Conservation (phyloP, 1,140 invertebrate species). For the Procambarus clarkii region DNA sequence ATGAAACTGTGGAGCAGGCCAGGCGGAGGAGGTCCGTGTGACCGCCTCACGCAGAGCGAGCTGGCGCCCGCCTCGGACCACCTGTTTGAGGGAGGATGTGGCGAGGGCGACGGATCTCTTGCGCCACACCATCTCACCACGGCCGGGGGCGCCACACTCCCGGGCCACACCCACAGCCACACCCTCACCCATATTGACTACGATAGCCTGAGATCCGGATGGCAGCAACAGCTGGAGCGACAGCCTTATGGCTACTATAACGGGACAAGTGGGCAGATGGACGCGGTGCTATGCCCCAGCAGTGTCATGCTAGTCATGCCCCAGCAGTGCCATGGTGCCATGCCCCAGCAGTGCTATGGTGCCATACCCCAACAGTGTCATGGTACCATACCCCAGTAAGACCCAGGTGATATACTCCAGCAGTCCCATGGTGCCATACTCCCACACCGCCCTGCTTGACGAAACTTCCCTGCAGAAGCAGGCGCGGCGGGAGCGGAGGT, state of each 20-base stretch:
- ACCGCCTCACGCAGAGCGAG: background rate
- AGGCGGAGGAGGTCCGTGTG: background rate
- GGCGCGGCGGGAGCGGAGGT: slow-evolving; percentile 14
- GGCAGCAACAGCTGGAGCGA: slow-evolving; percentile 6
- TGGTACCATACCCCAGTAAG: too few species aligned
- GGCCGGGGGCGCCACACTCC: slow-evolving; percentile 34
- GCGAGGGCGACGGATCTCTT: background rate
- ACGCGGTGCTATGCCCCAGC: background rate
- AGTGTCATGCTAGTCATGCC: background rate
- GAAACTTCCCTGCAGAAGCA: background rate
- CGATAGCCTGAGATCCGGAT: slow-evolving; percentile 22
- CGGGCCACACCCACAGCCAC: slow-evolving; percentile 36
- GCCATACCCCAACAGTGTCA: too few species aligned
- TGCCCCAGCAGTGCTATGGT: background rate
- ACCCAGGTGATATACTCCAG: too few species aligned
- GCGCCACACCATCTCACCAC: background rate
- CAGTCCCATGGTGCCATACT: too few species aligned
- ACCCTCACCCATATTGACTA: slow-evolving; percentile 57
- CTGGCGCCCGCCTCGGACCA: slow-evolving; percentile 9
- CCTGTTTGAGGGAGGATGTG: slow-evolving; percentile 4
- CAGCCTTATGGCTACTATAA: background rate
- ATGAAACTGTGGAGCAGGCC: slow-evolving; percentile 26
- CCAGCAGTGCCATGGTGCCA: background rate
- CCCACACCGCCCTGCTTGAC: background rate
- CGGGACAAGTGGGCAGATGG: background rate